These are phyloP conservation scores for Oreochromis niloticus DNA, from an alignment of 2,113 vertebrate genomes.

Conservation along the genomic window DNA sequence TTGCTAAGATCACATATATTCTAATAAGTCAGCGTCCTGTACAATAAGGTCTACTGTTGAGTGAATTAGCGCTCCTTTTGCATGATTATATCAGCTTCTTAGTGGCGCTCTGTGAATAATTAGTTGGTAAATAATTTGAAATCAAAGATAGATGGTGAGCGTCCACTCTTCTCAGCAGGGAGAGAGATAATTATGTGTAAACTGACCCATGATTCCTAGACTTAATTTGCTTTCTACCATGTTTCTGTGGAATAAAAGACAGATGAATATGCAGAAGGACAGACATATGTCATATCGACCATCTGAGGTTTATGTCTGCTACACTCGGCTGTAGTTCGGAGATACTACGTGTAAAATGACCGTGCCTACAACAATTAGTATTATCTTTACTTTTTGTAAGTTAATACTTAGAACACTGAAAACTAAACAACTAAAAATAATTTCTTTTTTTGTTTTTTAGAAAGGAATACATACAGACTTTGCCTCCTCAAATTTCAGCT, in stretches of 20 bases:
- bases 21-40: not conserved
- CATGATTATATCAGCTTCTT: conserved; percentile 7
- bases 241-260: not conserved
- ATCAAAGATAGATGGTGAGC: conserved; percentile 32
- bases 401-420: not conserved
- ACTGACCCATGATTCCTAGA: conserved; percentile 39
- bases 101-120: conserved; percentile 34
- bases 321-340: not conserved
- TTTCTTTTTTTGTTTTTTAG: not conserved
- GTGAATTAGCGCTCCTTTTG: conserved; percentile 2
- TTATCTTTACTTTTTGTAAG: not conserved
- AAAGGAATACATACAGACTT: not conserved
- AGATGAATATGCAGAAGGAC: not conserved
- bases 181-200: conserved; percentile 34
- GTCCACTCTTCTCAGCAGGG: conserved; percentile 12
- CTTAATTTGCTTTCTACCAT: not conserved
- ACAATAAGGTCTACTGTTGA: not conserved
- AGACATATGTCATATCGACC: not conserved
- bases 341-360: not conserved
- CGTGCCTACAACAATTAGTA: not conserved
- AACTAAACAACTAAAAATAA: not conserved
- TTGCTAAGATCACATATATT: not conserved
- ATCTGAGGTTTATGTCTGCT: not conserved
- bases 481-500: not conserved
- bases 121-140: conserved; percentile 47